Evolutionary conservation across 2,888 invertebrate species (phyloP), one percentile per base, ranked within the genome.

Genomic region (Mantis religiosa): DNA sequence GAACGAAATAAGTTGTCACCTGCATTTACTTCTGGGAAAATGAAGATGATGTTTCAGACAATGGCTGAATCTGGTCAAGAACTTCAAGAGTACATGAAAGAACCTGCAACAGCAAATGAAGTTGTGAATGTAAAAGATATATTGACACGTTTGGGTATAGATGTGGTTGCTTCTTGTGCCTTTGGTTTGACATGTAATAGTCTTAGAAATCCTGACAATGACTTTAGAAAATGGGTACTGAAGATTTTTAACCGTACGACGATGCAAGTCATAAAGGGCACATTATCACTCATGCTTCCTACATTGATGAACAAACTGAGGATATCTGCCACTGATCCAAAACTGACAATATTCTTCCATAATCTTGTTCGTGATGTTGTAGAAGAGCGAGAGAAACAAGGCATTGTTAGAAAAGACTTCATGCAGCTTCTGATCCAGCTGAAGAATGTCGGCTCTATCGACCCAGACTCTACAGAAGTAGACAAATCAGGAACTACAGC

Each of bases 21-120:
- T 2, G 93, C 94, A 1, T 95, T 95, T 91, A 94, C 94, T 90
- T 94, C 95, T 20, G 93, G 94, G 25, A 94, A 94, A 54, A 91
- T 95, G 87, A 94, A 94, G 91, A 93, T 93, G 89, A 96, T 96
- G 95, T 96, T 95, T 91, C 93, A 93, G 0, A 94, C 95, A 0
- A 94, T 96, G 20, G 93, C 95, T 82, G 90, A 93, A 41, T 94
- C 94, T 91, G 92, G 91, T 92, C 87, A 92, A n/a, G 90, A 91
- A 71, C 89, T 93, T 25, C 81, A 85, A 4, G 41, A 84, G 14
- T 88, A 89, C 84, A 89, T 91, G 4, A 88, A 90, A 86, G 90
- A 27, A 82, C 83, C 14, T 27, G 82, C 87, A 20, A 88, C 89
- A 0, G 89, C 83, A 81, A 82, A 91, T 9, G 90, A 91, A 6